Evolutionary conservation across 2,888 invertebrate genomes (phyloP).

Genomic region (Andricus curvator): DNA sequence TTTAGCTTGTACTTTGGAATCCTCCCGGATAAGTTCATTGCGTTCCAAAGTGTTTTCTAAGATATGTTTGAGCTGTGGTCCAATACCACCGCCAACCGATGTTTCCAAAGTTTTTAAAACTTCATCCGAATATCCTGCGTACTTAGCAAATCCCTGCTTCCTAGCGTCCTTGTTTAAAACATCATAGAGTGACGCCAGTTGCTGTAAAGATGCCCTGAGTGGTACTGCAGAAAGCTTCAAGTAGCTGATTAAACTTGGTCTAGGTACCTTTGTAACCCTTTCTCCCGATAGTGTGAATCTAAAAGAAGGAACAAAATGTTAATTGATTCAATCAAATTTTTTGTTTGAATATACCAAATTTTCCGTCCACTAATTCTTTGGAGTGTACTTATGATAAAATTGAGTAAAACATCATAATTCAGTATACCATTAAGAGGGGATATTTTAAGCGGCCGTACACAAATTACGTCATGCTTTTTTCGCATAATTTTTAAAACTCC

Average conservation of each 20-base stretch:
- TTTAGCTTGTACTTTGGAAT: conserved; percentile 81
- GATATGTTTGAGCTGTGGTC: conserved; percentile 81
- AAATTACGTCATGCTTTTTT: no score
- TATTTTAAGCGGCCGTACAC: no score
- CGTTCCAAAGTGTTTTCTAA: conserved; percentile 81
- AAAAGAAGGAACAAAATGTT: neutral
- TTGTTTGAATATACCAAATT: no score
- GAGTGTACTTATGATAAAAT: no score
- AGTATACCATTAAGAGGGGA: no score
- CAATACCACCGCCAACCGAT: conserved; percentile 81
- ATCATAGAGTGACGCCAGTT: conserved; percentile 83
- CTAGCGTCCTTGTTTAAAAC: conserved; percentile 84
- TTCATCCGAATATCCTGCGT: conserved; percentile 82
- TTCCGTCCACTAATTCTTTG: no score
- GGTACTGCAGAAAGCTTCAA: conserved; percentile 80
- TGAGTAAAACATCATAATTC: no score
- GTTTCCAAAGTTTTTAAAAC: conserved; percentile 81
- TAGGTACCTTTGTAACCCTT: conserved; percentile 71
- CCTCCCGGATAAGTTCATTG: conserved; percentile 82
- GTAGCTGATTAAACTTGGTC: conserved; percentile 72
- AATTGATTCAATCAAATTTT: no score
- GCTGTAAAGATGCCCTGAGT: conserved; percentile 81
- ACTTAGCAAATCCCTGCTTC: conserved; percentile 82
- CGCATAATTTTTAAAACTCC: no score
- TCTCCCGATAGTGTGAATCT: conserved; percentile 59